Evolutionary conservation across 92 coral and sea anemone genomes (phyloP).

Genomic region (Porites evermanni): DNA sequence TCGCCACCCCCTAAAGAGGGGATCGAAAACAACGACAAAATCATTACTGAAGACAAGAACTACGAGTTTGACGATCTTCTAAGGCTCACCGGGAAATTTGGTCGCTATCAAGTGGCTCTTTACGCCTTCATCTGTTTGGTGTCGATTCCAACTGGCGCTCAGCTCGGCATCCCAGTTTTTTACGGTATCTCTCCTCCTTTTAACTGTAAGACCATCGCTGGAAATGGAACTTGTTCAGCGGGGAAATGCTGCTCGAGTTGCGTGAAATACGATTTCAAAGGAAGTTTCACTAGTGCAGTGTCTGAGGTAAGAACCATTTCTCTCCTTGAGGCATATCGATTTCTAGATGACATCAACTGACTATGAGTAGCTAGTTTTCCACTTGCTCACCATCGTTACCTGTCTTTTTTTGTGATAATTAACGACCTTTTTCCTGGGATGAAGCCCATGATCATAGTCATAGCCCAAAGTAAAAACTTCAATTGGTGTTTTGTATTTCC

Average conservation of each 20-base stretch:
- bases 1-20: neutral
- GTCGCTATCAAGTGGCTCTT: constrained; percentile 58
- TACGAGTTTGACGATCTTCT: constrained; percentile 72
- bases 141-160: constrained; percentile 75
- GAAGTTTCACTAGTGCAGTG: constrained; percentile 71
- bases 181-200: constrained; percentile 66
- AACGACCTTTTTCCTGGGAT: no score
- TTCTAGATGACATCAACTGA: no score
- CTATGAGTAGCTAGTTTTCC: neutral
- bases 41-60: neutral
- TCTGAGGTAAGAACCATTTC: constrained; percentile 63
- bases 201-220: neutral
- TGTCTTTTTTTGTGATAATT: no score
- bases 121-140: constrained; percentile 68
- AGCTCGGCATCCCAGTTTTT: constrained; percentile 72
- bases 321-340: no score
- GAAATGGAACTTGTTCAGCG: constrained; percentile 21
- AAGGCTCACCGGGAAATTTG: constrained; percentile 73
- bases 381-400: no score
- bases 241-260: constrained; percentile 68
- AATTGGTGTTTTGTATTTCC: no score
- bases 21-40: neutral
- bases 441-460: no score
- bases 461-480: no score
- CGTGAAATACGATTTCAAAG: constrained; percentile 57